Conservation (phyloP, 2,888 invertebrate species). For the Pristionchus japonicus region DNA sequence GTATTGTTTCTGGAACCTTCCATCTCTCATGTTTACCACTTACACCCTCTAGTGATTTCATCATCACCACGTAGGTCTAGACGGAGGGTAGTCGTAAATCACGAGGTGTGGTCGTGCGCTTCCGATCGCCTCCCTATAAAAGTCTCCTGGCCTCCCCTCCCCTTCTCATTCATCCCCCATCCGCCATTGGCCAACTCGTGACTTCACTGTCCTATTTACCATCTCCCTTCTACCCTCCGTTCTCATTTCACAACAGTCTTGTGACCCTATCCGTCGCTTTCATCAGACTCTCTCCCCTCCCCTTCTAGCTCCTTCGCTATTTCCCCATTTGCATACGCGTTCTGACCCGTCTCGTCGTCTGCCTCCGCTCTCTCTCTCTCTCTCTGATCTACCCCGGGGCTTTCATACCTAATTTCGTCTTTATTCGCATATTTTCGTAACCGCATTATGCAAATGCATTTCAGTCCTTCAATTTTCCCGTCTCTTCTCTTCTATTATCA, state of each 20-base stretch:
- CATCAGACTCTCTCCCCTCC: not conserved
- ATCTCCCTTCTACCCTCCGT: not conserved
- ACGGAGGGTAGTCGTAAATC: not conserved
- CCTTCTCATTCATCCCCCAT: not conserved
- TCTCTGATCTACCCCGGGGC: not conserved
- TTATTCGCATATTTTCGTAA: not conserved
- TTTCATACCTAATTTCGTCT: not conserved
- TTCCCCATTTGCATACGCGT: not conserved
- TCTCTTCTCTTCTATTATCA: not conserved
- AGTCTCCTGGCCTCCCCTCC: not conserved
- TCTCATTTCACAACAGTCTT: slow-evolving; percentile 30
- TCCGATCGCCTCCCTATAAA: not conserved
- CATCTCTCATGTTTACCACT: no score
- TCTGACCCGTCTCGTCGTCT: not conserved
- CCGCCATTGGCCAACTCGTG: not conserved
- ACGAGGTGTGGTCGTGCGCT: not conserved
- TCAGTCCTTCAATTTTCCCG: not conserved
- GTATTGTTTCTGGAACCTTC: not conserved
- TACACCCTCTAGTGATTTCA: no score
- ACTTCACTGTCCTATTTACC: not conserved
- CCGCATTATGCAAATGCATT: not conserved
- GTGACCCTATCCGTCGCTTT: not conserved
- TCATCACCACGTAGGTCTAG: not conserved
- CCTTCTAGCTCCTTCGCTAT: slow-evolving; percentile 20
- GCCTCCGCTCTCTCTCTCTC: not conserved